phyloP scores from a whole-genome alignment of 2,888 invertebrate species.

The Patella pellucida region DNA sequence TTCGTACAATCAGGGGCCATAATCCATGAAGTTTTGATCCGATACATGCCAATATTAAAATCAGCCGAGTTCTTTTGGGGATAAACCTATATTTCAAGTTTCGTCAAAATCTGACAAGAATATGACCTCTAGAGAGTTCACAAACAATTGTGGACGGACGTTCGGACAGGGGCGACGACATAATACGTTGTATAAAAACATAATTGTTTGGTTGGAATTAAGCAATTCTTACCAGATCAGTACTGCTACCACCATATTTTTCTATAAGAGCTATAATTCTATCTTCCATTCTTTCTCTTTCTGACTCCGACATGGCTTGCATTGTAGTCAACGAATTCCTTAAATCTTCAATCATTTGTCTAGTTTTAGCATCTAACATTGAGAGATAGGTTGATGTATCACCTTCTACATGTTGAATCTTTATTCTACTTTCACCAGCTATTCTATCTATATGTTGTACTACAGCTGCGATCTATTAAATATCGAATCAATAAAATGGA shows the following conservation, averaged over 20 bases:
- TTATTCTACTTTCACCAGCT: conserved; percentile 52
- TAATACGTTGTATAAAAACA: too few relatives aligned
- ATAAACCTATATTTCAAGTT: too few relatives aligned
- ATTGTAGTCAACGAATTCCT: conserved; percentile 50
- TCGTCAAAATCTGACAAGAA: too few relatives aligned
- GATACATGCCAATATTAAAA: too few relatives aligned
- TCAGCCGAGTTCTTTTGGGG: too few relatives aligned
- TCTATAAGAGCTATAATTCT: conserved; percentile 58
- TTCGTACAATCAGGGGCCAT: too few relatives aligned
- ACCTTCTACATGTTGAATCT: conserved; percentile 61
- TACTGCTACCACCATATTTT: conserved; percentile 47
- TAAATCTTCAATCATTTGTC: conserved; percentile 61
- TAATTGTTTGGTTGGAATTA: neutral
- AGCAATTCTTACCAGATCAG: conserved; percentile 48
- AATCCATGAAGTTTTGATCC: too few relatives aligned
- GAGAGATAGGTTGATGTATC: conserved; percentile 63
- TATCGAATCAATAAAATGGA: too few relatives aligned
- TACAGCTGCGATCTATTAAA: neutral
- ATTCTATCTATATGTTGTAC: conserved; percentile 47
- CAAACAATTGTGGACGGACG: too few relatives aligned
- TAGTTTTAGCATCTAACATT: conserved; percentile 61
- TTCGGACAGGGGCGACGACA: too few relatives aligned
- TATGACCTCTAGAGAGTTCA: too few relatives aligned
- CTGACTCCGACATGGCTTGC: conserved; percentile 53
- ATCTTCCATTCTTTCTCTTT: conserved; percentile 65